Evolutionary conservation across 2,888 invertebrate genomes (phyloP), one percentile per base, ranked within the genome.

Genomic region (Metalampra italica): DNA sequence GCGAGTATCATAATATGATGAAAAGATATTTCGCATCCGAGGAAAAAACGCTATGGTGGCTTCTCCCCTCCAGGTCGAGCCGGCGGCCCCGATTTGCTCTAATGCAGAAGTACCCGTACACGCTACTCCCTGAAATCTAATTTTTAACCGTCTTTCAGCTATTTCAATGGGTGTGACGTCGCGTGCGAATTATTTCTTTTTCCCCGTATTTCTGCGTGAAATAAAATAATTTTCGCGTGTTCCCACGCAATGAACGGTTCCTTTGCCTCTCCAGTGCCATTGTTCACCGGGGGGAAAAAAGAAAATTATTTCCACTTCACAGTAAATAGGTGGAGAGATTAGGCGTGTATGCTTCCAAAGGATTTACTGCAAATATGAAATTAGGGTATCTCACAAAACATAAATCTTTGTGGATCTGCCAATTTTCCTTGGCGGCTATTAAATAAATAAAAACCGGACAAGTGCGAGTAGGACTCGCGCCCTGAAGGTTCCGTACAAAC

Each of bases 171-270:
- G 12, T 13, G 14, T 38, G 13, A 22, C 12, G 40, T 40, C 40
- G 36, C 36, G 36, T 36, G 36, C 36, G n/a, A 1, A 13, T 29
- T 29, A 12, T 30, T 32, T 9, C 11, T 30, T 32, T 9, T 22
- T n/a, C 11, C n/a, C 34, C 11, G 14, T 40, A 34, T 34, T 43
- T 43, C n/a, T 29, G n/a, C 4, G 36, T 9, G 15, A 36, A 43
- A 15, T 43, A n/a, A 34, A 43, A 43, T 34, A 11, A 34, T 34
- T 32, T 43, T 43, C 34, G 43, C 43, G 43, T 43, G 43, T 34
- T 30, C 34, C 1, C 9, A 34, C 15, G 36, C 43, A 36, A 43
- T 43, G 13, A 34, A 11, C 9, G n/a, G 15, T 13, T 43, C 34
- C 14, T 13, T n/a, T n/a, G 36, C 11, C 32, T 32, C 32, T 12